Conservation (phyloP, 1,140 invertebrate species). For the Wiebesia pumilae region DNA sequence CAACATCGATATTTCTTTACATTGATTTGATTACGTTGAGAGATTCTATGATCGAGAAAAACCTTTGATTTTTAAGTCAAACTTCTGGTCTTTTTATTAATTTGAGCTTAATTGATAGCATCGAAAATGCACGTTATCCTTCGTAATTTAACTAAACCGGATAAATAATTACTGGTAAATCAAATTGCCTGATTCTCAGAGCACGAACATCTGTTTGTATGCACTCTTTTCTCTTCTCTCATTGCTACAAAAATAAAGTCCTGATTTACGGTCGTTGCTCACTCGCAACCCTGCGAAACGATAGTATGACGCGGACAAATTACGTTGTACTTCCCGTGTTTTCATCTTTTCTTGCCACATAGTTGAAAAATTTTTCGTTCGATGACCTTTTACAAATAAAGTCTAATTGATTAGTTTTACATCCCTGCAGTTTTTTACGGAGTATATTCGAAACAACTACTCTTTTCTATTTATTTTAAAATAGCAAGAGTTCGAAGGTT, state of each 20-base stretch:
- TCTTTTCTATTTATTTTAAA: too few species aligned
- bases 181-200: not conserved
- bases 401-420: not conserved
- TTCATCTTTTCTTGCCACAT: not conserved
- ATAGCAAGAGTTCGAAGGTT: too few species aligned
- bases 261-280: conserved; percentile 1
- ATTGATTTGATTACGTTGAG: too few species aligned
- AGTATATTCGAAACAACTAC: too few species aligned
- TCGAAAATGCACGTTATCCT: not conserved
- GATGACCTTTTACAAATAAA: not conserved
- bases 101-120: not conserved
- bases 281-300: not conserved
- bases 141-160: not conserved
- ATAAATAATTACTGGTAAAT: not conserved
- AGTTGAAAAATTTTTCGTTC: not conserved
- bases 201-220: not conserved
- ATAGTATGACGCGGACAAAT: not conserved
- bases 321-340: not conserved
- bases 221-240: not conserved
- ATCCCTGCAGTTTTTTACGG: not conserved
- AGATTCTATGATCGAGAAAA: too few species aligned
- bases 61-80: too few species aligned
- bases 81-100: too few species aligned
- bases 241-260: conserved; percentile 1
- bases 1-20: too few species aligned